Evolutionary conservation across 2,797 vertebrate species (phyloP).

Genomic region (Sardinella longiceps): DNA sequence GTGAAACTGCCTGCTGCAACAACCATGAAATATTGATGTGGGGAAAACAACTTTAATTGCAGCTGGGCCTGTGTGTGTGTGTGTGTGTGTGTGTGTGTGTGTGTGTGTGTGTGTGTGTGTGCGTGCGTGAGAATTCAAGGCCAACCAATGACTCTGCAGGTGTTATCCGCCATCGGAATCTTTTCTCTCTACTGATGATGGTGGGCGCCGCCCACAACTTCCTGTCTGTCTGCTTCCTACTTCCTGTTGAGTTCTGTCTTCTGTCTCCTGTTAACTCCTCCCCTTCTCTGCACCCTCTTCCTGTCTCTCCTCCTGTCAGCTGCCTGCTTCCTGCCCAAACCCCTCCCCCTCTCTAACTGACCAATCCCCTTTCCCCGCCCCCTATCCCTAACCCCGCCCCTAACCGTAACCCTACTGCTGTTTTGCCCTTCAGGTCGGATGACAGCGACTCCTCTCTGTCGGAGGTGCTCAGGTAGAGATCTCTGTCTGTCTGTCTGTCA

Average conservation of each 20-base stretch:
- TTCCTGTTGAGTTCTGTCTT: conserved; percentile 50
- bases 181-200: conserved; percentile 42
- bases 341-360: conserved; percentile 51
- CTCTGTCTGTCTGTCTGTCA: conserved; percentile 80
- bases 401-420: conserved; percentile 91
- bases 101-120: background rate
- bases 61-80: conserved; percentile 26
- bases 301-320: conserved; percentile 46
- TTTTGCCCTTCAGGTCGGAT: conserved; percentile 98
- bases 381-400: conserved; percentile 85
- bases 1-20: background rate
- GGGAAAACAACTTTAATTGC: conserved; percentile 56
- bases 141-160: background rate
- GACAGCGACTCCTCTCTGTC: conserved; percentile 99
- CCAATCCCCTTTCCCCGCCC: conserved; percentile 62
- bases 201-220: conserved; percentile 53
- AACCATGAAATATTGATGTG: conserved; percentile 65
- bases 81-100: background rate
- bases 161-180: conserved; percentile 28
- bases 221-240: conserved; percentile 35
- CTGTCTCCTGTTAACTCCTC: conserved; percentile 55
- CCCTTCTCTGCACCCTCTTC: conserved; percentile 66
- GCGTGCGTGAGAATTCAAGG: background rate
- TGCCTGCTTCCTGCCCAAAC: conserved; percentile 46
- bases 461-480: conserved; percentile 99